Percentiles rank a stretch among this genome's conserved stretches.
Conservation (phyloP, 2,888 invertebrate genomes). For the Morinoia aosen region DNA sequence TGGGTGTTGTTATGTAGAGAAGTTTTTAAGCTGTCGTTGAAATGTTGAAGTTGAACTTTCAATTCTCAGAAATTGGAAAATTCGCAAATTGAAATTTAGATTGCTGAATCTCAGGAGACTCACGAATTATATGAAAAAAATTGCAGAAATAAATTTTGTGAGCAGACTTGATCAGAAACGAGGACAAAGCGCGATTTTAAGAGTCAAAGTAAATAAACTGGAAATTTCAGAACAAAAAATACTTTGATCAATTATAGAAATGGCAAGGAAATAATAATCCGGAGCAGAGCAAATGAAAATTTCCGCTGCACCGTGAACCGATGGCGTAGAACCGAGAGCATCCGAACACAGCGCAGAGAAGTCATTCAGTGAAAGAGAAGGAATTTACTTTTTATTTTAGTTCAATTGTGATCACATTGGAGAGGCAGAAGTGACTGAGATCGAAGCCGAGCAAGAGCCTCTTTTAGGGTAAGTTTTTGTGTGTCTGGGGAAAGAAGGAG, state of each 20-base stretch:
- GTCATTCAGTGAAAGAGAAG: constrained; percentile 18
- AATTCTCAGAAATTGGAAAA: not conserved
- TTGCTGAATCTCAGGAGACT: not conserved
- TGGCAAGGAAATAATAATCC: no score
- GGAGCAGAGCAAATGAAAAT: not conserved
- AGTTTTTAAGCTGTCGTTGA: not conserved
- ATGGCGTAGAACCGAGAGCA: constrained; percentile 10
- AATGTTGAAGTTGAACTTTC: not conserved
- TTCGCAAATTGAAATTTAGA: not conserved
- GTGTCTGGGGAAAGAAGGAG: constrained; percentile 42
- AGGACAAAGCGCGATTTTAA: not conserved
- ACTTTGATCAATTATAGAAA: no score
- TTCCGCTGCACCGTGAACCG: not conserved
- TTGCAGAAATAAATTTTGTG: no score
- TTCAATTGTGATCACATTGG: not conserved
- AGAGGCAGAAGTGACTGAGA: constrained; percentile 38
- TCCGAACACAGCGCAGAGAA: not conserved
- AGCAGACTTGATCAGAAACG: not conserved
- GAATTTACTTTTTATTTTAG: constrained; percentile 37
- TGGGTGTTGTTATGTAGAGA: not conserved
- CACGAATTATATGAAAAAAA: not conserved
- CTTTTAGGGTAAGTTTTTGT: constrained; percentile 51
- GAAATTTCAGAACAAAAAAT: no score
- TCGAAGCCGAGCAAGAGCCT: constrained; percentile 9
- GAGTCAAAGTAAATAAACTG: no score